These are phyloP conservation scores for Tetramorium alpestre DNA, from an alignment of 1,140 invertebrate species.

Conservation along the genomic window DNA sequence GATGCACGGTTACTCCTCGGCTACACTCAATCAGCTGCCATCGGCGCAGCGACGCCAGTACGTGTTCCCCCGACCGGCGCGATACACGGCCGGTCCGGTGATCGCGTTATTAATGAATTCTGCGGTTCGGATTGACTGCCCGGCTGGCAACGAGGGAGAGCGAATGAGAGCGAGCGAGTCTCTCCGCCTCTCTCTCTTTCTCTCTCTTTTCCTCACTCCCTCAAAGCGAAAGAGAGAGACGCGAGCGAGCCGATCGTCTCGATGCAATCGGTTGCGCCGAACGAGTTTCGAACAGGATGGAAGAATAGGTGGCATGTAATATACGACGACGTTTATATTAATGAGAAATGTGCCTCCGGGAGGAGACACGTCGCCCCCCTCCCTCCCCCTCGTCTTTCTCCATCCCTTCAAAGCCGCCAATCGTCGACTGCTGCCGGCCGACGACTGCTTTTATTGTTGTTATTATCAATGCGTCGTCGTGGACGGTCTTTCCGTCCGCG, in stretches of 20 bases:
- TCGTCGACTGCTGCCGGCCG: constrained; percentile 62
- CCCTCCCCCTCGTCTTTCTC: background rate
- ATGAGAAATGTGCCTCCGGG: constrained; percentile 74
- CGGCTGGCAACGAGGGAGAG: background rate
- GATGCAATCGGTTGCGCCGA: constrained; percentile 65
- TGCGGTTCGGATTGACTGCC: constrained; percentile 47
- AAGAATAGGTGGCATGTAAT: constrained; percentile 72
- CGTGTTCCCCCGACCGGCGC: background rate
- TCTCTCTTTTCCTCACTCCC: background rate
- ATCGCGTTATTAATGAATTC: constrained; percentile 70
- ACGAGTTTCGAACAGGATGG: constrained; percentile 43
- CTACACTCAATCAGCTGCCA: constrained; percentile 56
- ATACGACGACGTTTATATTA: constrained; percentile 79
- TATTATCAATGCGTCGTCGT: constrained; percentile 52
- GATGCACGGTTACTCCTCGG: constrained; percentile 47
- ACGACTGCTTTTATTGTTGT: constrained; percentile 58
- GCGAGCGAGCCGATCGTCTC: constrained; percentile 31
- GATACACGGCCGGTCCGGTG: constrained; percentile 41
- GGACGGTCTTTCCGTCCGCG: constrained; percentile 35
- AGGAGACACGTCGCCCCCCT: constrained; percentile 63
- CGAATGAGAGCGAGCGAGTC: background rate
- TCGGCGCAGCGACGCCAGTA: constrained; percentile 52
- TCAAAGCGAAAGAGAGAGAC: constrained; percentile 3
- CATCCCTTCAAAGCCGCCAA: constrained; percentile 34
- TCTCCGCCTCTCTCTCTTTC: background rate